Evolutionary conservation across 2,888 invertebrate genomes (phyloP), one percentile per base, ranked within the genome.

Genomic region (Phlogophora meticulosa): DNA sequence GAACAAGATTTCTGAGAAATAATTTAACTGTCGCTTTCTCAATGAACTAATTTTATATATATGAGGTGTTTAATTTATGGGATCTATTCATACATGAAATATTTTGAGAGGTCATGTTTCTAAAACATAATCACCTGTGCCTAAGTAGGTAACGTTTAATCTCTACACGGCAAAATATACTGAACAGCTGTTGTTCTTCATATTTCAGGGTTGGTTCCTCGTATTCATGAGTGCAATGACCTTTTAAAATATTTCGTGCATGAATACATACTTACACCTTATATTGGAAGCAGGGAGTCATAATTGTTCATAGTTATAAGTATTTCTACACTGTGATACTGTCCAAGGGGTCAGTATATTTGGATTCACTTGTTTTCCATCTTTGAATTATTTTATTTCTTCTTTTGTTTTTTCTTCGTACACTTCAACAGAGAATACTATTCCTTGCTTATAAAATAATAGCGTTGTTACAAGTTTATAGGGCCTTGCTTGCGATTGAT

Each of bases 391-490:
- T 20, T 45, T 28, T 17, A 38, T 48, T 53, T 64, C 4, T 49
- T 74, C 13, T 38, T 46, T 38, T 66, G 15, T 61, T 32, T 66
- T 66, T 52, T 52, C n/a, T 55, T 45, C 22, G 22, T 65, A n/a
- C n/a, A 56, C 49, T 68, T 57, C 45, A 49, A 67, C 45, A 42
- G 28, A 66, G 34, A 66, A 64, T 61, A 58, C 22, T 48, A 57
- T 70, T 58, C 49, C 40, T 65, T 72, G 36, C 49, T 43, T 61
- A 34, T 53, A 80, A 48, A 72, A 76, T 65, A 72, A 69, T 56
- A 48, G 59, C n/a, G 32, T 40, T 64, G 64, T 76, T 59, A 72
- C 49, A 65, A 70, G 43, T 82, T 72, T 80, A 79, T 71, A 66
- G 67, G 34, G 45, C 62, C 51, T 2, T 28, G 5, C 24, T 48